A percentile compares a stretch with the other conserved stretches of the same genome.
Evolutionary conservation across 2,113 vertebrate genomes (phyloP).

Genomic region (Cephalophus harveyi): DNA sequence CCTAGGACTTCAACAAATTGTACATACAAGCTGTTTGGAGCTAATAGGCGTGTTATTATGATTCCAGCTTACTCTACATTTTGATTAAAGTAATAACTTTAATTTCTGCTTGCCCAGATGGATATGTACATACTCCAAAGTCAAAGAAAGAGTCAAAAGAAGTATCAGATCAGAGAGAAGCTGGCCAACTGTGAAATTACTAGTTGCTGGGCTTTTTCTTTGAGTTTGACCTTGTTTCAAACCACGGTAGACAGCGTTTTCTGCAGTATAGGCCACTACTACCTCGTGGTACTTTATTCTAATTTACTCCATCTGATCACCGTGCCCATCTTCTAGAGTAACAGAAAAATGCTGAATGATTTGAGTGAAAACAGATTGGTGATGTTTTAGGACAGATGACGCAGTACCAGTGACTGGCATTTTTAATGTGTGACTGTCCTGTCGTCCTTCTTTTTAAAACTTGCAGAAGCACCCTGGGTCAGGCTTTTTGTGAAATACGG

Average conservation of each 20-base stretch:
- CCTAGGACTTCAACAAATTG: background rate
- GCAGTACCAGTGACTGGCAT: background rate
- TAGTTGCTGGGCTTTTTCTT: conserved; percentile 82
- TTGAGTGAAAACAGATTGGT: conserved; percentile 24
- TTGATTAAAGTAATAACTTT: conserved; percentile 73
- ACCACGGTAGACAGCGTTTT: conserved; percentile 76
- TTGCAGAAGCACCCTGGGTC: background rate
- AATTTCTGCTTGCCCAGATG: conserved; percentile 60
- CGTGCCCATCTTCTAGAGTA: conserved; percentile 66
- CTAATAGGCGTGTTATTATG: background rate
- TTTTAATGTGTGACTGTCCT: conserved; percentile 36
- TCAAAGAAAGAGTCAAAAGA: conserved; percentile 77
- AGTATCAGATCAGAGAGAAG: conserved; percentile 79
- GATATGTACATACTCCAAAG: conserved; percentile 60
- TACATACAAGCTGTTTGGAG: background rate
- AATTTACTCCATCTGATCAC: conserved; percentile 78
- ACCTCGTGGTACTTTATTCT: conserved; percentile 65
- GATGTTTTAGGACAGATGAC: conserved; percentile 40
- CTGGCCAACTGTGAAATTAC: conserved; percentile 87
- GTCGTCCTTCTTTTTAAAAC: background rate
- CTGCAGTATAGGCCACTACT: conserved; percentile 67
- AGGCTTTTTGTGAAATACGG: background rate
- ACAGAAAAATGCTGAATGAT: conserved; percentile 14
- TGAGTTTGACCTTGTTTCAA: conserved; percentile 73
- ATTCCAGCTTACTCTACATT: conserved; percentile 72